Percentiles rank a stretch among this genome's conserved stretches.
Evolutionary conservation across 92 coral and sea anemone species (phyloP).

Genomic region (Porites divaricata): DNA sequence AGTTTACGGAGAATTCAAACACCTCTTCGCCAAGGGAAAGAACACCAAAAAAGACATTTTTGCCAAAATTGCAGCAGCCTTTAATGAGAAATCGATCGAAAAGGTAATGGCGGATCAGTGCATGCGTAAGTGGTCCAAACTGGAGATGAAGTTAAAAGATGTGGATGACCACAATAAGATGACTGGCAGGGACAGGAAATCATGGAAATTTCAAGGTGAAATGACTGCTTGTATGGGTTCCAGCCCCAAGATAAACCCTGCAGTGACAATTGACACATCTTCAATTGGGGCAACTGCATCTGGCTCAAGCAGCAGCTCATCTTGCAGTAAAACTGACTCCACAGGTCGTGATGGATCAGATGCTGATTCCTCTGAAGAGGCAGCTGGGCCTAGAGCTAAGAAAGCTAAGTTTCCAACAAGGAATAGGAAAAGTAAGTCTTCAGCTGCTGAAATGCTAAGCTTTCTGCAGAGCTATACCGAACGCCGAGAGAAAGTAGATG

Average conservation of each 20-base stretch:
- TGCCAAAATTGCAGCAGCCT: slow-evolving; percentile 39
- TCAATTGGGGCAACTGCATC: not conserved
- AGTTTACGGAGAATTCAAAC: slow-evolving; percentile 43
- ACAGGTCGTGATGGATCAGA: slow-evolving; percentile 32
- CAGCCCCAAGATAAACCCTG: slow-evolving; percentile 74
- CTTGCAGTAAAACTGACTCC: not conserved
- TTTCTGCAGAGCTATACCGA: slow-evolving; percentile 51
- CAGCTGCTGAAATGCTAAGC: slow-evolving; percentile 48
- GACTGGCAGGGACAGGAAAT: slow-evolving; percentile 57
- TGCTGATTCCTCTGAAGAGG: slow-evolving; percentile 31
- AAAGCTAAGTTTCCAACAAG: slow-evolving; percentile 44
- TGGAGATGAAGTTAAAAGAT: slow-evolving; percentile 53
- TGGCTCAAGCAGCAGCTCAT: slow-evolving; percentile 27
- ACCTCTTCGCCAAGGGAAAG: slow-evolving; percentile 56
- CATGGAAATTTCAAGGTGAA: slow-evolving; percentile 60
- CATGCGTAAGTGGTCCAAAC: slow-evolving; percentile 62
- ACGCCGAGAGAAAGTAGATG: slow-evolving; percentile 56
- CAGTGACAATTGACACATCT: slow-evolving; percentile 55
- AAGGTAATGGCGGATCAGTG: slow-evolving; percentile 62
- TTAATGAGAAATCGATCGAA: slow-evolving; percentile 30
- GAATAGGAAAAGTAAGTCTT: slow-evolving; percentile 50
- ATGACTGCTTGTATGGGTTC: slow-evolving; percentile 58
- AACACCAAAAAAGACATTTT: slow-evolving; percentile 58
- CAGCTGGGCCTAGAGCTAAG: slow-evolving; percentile 21
- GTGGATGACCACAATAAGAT: slow-evolving; percentile 58